Evolutionary conservation across 2,888 invertebrate genomes (phyloP), one percentile per base, ranked within the genome.

Genomic region (Blera fallax): DNA sequence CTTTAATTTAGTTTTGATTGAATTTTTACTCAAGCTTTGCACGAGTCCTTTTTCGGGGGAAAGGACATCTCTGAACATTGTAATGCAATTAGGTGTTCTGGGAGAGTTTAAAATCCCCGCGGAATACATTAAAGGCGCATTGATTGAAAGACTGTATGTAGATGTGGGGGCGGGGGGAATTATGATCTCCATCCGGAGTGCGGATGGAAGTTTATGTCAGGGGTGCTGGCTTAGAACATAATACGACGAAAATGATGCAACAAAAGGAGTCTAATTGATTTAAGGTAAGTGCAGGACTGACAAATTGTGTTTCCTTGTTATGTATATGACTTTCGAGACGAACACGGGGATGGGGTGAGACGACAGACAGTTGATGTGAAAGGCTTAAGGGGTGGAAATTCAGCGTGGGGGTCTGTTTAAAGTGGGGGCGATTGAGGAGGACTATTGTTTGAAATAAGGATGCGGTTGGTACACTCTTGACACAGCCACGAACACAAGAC

Each of bases 211-310:
- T 48, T 48, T 48, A 24, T 48, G 48, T 21, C 24, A 11, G 10
- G 27, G 10, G 24, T 6, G 29, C 6, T 29, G 2, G 7, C 16
- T 27, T 5, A 16, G 11, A 18, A 56, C 18, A 34, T 32, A 56
- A 56, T 56, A 56, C 32, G 10, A 10, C 11, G 27, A 7, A 16
- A 52, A 52, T 37, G 34, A 52, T 37, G 67, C 67, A 67, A 67
- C 67, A 67, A 67, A 67, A 37, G 67, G 37, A n/a, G 24, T 21
- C 11, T 67, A 67, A 67, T 67, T 67, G 37, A 67, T 52, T 67
- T 52, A 67, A 67, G 67, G 52, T 67, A 37, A 67, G 65, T 67
- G 67, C 67, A 52, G 21, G 21, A 18, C 37, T 16, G 16, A 67
- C 50, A 52, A 52, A 50, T 67, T 67, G 65, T 54, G 32, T 32